Percentiles rank a stretch among this genome's conserved stretches.
Evolutionary conservation across 1,140 invertebrate species (phyloP).

Genomic region (Spodoptera litura): DNA sequence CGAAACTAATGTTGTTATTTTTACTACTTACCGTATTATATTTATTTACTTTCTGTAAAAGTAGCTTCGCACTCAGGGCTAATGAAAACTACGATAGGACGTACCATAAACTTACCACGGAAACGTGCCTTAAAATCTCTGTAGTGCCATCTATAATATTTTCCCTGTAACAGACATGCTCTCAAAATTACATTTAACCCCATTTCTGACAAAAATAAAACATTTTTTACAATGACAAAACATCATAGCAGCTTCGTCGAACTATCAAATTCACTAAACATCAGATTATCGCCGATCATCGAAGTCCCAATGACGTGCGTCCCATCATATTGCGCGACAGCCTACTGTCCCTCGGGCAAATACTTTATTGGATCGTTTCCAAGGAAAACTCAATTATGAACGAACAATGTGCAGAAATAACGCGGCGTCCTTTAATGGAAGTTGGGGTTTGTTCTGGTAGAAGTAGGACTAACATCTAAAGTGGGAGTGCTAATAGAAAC

Average conservation of each 20-base stretch:
- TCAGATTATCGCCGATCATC: constrained; percentile 12
- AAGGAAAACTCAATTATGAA: constrained; percentile 72
- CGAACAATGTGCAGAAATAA: constrained; percentile 65
- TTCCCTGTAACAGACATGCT: no score
- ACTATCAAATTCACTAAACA: constrained; percentile 6
- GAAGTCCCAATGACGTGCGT: constrained; percentile 50
- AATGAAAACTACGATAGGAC: no score
- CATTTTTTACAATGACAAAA: not conserved
- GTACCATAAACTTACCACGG: no score
- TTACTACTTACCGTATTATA: not conserved
- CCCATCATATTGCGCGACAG: constrained; percentile 47
- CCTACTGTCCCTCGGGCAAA: constrained; percentile 54
- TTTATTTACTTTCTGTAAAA: not conserved
- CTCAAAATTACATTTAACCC: no score
- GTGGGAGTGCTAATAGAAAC: constrained; percentile 33
- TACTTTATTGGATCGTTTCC: constrained; percentile 72
- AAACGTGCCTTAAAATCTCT: no score
- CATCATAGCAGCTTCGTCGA: not conserved
- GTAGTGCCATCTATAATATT: no score
- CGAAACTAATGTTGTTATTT: constrained; percentile 2
- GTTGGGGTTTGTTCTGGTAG: constrained; percentile 48
- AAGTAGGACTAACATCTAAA: constrained; percentile 29
- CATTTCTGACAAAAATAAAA: no score
- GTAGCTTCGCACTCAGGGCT: no score
- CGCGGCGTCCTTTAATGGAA: constrained; percentile 54